Conservation (phyloP, 2,888 invertebrate species). For the Apocheima hispidaria region DNA sequence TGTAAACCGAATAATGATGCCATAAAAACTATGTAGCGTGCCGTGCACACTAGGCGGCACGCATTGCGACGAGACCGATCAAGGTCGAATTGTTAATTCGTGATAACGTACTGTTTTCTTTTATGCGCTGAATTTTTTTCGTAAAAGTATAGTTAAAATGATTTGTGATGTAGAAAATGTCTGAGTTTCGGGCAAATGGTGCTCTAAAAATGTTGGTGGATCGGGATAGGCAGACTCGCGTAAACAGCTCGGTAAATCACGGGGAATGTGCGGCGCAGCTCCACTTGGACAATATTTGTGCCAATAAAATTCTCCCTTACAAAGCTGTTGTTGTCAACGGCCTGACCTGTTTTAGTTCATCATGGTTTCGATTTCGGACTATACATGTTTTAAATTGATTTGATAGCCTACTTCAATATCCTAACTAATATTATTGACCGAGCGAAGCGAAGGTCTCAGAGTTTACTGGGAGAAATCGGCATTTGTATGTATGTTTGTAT, state of each 20-base stretch:
- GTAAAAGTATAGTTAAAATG: constrained; percentile 71
- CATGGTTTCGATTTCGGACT: constrained; percentile 62
- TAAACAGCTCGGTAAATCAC: constrained; percentile 84
- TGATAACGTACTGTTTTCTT: constrained; percentile 32
- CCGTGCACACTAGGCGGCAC: constrained; percentile 38
- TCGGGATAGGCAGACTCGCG: constrained; percentile 72
- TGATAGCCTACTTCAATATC: no score
- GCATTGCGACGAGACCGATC: constrained; percentile 41
- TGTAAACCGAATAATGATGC: constrained; percentile 41
- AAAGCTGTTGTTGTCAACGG: constrained; percentile 83
- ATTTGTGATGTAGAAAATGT: constrained; percentile 74
- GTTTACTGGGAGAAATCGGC: no score
- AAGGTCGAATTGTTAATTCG: constrained; percentile 40
- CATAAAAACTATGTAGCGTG: constrained; percentile 38
- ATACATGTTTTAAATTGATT: constrained; percentile 22
- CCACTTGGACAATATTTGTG: constrained; percentile 83
- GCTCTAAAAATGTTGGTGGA: constrained; percentile 76
- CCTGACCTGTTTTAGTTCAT: constrained; percentile 77
- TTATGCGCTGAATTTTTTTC: constrained; percentile 56
- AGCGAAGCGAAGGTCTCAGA: no score
- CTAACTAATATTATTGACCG: no score
- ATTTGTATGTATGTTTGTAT: no score
- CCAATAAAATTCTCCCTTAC: constrained; percentile 82
- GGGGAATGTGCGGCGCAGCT: constrained; percentile 74
- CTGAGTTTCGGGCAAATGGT: constrained; percentile 70